A percentile compares a stretch with the other conserved stretches of the same genome.
Evolutionary conservation across 2,888 invertebrate species (phyloP).

Genomic region (Yponomeuta plumbellus): DNA sequence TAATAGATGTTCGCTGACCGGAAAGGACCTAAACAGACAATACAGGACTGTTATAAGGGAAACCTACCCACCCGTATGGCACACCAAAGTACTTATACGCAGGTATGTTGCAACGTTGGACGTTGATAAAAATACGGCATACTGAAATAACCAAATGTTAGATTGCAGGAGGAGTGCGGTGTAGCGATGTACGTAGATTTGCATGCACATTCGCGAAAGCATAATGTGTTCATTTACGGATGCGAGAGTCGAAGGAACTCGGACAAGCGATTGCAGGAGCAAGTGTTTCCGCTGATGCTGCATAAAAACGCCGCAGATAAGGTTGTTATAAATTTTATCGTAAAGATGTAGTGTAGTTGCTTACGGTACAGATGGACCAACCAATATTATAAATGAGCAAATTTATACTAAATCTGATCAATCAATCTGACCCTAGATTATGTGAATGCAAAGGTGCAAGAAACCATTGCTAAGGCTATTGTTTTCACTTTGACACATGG

Average conservation of each 20-base stretch:
- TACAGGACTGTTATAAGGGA: conserved; percentile 94
- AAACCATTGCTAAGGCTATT: too few species aligned
- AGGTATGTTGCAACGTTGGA: conserved; percentile 64
- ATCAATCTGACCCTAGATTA: too few species aligned
- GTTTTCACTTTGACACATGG: too few species aligned
- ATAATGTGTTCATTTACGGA: conserved; percentile 97
- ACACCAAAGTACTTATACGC: conserved; percentile 92
- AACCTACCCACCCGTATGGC: conserved; percentile 96
- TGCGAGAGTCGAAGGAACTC: conserved; percentile 90
- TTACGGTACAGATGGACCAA: too few species aligned
- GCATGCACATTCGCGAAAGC: conserved; percentile 95
- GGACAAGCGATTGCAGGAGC: conserved; percentile 89
- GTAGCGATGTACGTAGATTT: conserved; percentile 94
- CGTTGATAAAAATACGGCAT: background rate
- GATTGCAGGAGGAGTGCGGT: conserved; percentile 92
- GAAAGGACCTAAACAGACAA: conserved; percentile 95
- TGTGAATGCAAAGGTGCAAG: too few species aligned
- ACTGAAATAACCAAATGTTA: conserved; percentile 36
- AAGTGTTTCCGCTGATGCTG: conserved; percentile 95
- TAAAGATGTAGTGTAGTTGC: background rate
- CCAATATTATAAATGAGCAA: too few species aligned
- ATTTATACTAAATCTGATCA: too few species aligned
- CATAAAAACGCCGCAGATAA: conserved; percentile 94
- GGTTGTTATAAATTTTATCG: conserved; percentile 56
- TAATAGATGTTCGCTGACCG: conserved; percentile 92